Evolutionary conservation across 1,140 invertebrate genomes (phyloP).

Genomic region (Psilanteris sp.): DNA sequence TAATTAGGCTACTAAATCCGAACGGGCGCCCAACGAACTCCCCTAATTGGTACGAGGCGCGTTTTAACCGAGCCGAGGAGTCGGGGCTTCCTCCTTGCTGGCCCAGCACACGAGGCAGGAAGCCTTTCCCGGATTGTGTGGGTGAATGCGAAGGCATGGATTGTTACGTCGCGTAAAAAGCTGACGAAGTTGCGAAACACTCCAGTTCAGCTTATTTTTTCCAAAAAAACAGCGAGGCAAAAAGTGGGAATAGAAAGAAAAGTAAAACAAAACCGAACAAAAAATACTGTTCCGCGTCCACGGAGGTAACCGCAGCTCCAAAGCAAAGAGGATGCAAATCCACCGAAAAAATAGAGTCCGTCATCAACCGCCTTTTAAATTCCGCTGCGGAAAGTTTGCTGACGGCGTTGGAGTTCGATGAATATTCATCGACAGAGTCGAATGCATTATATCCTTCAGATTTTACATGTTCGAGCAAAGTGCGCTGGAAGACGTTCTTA

Average conservation of each 20-base stretch:
- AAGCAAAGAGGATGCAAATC: constrained; percentile 60
- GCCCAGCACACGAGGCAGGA: constrained; percentile 36
- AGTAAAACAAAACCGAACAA: constrained; percentile 3
- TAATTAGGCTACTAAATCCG: constrained; percentile 76
- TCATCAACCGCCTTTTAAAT: constrained; percentile 46
- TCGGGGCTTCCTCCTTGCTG: constrained; percentile 45
- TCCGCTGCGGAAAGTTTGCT: constrained; percentile 48
- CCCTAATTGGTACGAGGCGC: constrained; percentile 71
- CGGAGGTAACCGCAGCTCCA: constrained; percentile 54
- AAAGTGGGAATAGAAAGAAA: constrained; percentile 8
- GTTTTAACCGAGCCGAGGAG: constrained; percentile 67
- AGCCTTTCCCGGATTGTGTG: constrained; percentile 31
- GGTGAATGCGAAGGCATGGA: background rate
- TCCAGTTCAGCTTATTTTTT: constrained; percentile 61
- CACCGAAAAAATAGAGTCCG: constrained; percentile 52
- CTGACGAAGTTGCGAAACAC: constrained; percentile 77
- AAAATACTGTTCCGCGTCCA: constrained; percentile 14
- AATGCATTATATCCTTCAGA: constrained; percentile 63
- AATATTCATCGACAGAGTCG: constrained; percentile 52
- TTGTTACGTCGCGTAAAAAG: constrained; percentile 70
- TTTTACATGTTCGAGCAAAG: constrained; percentile 56
- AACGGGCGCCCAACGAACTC: constrained; percentile 62
- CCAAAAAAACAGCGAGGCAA: constrained; percentile 3
- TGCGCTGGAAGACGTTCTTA: constrained; percentile 49
- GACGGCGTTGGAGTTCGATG: constrained; percentile 38